Base-by-base conservation (phyloP, 2,888 invertebrate species). In the Orthosia incerta region DNA sequence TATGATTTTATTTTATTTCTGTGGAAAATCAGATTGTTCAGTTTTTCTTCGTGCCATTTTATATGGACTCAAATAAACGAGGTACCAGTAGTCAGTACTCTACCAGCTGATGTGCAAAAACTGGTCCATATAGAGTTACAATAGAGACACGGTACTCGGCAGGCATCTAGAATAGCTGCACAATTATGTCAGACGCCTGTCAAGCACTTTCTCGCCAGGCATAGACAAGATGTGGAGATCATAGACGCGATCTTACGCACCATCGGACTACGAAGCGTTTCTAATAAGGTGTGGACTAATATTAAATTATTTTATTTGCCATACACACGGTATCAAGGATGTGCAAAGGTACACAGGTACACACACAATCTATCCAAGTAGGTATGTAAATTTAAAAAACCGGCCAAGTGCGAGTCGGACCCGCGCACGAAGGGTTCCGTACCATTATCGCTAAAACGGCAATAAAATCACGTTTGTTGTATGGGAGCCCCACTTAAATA, bases 141-240 rank as follows among this genome's bases (percentile, higher is more conserved):
- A 87, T 86, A 83, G 78, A 70, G 70, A 56, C 72, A 63, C 65
- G 66, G 66, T 83, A 51, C 71, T 59, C 51, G 62, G 64, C 83
- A 83, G 78, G 76, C 84, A 87, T 81, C 85, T 83, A 79, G 72
- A 76, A 13, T 20, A 12, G 63, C 77, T 94, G 94, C 90, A 89
- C 94, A 95, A 95, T 95, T 93, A 94, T 94, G 94, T 92, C 94
- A 93, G 86, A 89, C 91, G 95, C 91, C 94, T 87, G 92, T 95
- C 94, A 93, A 90, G 84, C 88, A 93, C 95, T 95, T 95, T 95
- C 95, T 92, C 88, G 84, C 84, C 62, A 39, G 23, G 51, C 70
- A 20, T 64, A 50, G 51, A 73, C 86, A 82, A 85, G 85, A 83
- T 84, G 82, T 86, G 84, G 78, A 74, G 82, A 82, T 80, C 76